These are phyloP conservation scores for Macrobrachium rosenbergii DNA, from an alignment of 1,140 invertebrate species.

Conservation along the genomic window DNA sequence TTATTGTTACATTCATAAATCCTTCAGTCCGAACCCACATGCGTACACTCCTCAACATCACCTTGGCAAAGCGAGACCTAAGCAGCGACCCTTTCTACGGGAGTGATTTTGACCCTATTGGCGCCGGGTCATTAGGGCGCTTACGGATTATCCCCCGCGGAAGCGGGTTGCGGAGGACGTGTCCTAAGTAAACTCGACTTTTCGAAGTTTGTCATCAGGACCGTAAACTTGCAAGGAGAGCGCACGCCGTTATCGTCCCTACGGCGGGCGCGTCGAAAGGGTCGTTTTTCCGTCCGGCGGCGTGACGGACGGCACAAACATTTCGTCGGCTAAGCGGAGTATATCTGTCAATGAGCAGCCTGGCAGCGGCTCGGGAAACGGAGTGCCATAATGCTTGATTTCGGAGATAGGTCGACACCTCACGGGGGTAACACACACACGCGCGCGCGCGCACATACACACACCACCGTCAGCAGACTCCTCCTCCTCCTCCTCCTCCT, in stretches of 20 bases:
- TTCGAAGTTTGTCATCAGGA: constrained; percentile 65
- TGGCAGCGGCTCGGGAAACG: constrained; percentile 55
- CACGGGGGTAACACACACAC: background rate
- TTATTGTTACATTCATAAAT: constrained; percentile 66
- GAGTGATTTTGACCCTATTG: constrained; percentile 56
- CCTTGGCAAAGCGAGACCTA: constrained; percentile 22
- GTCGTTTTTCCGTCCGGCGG: constrained; percentile 2
- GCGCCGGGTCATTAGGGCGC: constrained; percentile 37
- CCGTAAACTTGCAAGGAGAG: constrained; percentile 55
- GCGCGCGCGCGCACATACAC: too few species aligned
- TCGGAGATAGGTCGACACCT: constrained; percentile 50
- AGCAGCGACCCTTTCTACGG: background rate
- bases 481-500: too few species aligned
- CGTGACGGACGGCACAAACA: constrained; percentile 53
- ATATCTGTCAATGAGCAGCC: constrained; percentile 60
- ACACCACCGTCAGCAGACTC: too few species aligned
- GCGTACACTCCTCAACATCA: constrained; percentile 51
- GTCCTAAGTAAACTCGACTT: constrained; percentile 64
- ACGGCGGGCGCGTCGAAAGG: constrained; percentile 39
- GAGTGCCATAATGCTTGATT: constrained; percentile 61
- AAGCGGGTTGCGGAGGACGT: constrained; percentile 41
- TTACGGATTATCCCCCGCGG: constrained; percentile 26
- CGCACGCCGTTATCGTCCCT: constrained; percentile 52
- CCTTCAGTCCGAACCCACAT: constrained; percentile 59
- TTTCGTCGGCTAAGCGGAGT: constrained; percentile 58